Evolutionary conservation across 1,140 invertebrate species (phyloP).

Genomic region (Dendroctonus valens): DNA sequence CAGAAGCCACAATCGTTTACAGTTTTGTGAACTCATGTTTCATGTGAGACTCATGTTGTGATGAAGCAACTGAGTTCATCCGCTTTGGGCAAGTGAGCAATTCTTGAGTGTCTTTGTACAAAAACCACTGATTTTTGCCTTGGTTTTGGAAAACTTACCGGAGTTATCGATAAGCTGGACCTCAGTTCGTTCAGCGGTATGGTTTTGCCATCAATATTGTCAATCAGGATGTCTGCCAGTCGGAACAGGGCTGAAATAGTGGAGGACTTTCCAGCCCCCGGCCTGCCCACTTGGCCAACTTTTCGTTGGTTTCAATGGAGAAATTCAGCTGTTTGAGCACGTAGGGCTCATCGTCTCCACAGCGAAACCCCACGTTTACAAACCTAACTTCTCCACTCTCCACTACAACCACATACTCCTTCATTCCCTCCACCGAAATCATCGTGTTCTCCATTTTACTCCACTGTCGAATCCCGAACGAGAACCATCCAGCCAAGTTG

Average conservation of each 20-base stretch:
- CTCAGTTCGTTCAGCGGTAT: conserved; percentile 59
- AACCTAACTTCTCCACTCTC: conserved; percentile 42
- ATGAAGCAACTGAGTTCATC: no score
- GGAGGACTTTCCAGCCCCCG: conserved; percentile 69
- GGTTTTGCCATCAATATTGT: conserved; percentile 54
- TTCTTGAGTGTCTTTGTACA: no score
- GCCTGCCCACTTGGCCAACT: conserved; percentile 62
- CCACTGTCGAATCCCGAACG: conserved; percentile 78
- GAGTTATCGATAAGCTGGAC: conserved; percentile 68
- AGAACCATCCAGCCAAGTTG: conserved; percentile 74
- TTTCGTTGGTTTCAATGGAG: conserved; percentile 63
- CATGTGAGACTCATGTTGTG: no score
- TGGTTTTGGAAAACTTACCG: no score
- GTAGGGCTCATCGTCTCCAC: conserved; percentile 62
- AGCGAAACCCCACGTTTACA: conserved; percentile 62
- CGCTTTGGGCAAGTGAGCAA: no score
- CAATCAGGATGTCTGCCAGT: conserved; percentile 62
- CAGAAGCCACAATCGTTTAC: no score
- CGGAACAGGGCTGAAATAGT: conserved; percentile 71
- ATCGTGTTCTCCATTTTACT: conserved; percentile 79
- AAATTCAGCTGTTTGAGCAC: conserved; percentile 66
- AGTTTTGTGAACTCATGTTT: no score
- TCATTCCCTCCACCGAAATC: conserved; percentile 74
- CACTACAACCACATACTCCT: conserved; percentile 68
- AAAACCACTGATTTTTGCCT: no score